Base-by-base conservation (phyloP, 2,113 vertebrate genomes). In the Gymnogyps californianus region DNA sequence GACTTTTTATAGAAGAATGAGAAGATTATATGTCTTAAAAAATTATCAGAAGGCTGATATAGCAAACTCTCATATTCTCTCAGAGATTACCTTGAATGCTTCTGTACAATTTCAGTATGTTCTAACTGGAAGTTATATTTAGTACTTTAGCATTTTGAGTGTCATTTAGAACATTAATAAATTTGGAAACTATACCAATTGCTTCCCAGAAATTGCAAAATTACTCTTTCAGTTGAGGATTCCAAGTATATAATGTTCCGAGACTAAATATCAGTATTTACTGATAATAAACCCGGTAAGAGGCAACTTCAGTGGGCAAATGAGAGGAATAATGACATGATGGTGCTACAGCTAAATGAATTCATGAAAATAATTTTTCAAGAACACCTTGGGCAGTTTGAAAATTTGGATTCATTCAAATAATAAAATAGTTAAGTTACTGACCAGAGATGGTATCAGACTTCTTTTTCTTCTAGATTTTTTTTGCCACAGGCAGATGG, bases 281-380 rank as follows among this genome's bases (percentile, higher is more conserved):
- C 42, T 87, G 40, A 83, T 90, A 72, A 85, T 84, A 93, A 94
- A 83, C 34, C 19, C 0, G 16, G 5, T 86, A 87, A 94, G 62
- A 96, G 51, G 29, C 29, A 55, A 92, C 70, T 91, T 95, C 89
- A 89, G 65, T 86, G 83, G 65, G 46, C 32, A 89, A 72, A 83
- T 79, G 92, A 88, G 58, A 72, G 40, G 25, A 96, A 92, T 87
- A 91, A 81, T 81, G 36, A 69, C 61, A 55, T 40, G 47, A 79
- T 38, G 49, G 70, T 40, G 22, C 42, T 76, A 87, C 80, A 84
- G n/a, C 44, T 76, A 91, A 93, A 97, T 83, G 82, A 31, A 52
- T 74, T 75, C 59, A 88, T 95, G 55, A 87, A 95, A 97, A 94
- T 96, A 95, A 51, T 96, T 97, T 98, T 95, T 97, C 85, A 91